These are phyloP conservation scores for Argynnis bischoffii DNA, from an alignment of 2,888 invertebrate species.

Conservation along the genomic window DNA sequence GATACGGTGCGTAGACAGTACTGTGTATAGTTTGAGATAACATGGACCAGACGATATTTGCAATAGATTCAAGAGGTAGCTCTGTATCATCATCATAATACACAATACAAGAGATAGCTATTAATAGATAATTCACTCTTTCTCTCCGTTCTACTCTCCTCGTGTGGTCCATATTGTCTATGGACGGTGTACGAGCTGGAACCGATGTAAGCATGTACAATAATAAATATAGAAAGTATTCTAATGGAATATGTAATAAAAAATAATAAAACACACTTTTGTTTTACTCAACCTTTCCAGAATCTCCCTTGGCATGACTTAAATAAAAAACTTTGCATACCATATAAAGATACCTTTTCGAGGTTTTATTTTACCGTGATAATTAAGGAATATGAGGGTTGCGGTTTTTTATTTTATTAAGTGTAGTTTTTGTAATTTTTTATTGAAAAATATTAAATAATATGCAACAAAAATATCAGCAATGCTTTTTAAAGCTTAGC, in stretches of 20 bases:
- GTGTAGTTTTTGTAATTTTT: too few species aligned
- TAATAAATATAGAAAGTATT: slow-evolving; percentile 79
- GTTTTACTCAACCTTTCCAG: slow-evolving; percentile 9
- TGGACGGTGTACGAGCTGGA: slow-evolving; percentile 53
- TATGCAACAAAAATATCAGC: too few species aligned
- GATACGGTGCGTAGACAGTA: slow-evolving; percentile 66
- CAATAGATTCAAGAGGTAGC: slow-evolving; percentile 8
- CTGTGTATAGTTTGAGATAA: slow-evolving; percentile 53
- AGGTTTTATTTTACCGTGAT: too few species aligned
- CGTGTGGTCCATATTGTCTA: slow-evolving; percentile 13
- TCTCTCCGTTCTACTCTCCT: not conserved
- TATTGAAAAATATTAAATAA: too few species aligned
- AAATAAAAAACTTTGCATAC: too few species aligned
- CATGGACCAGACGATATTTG: slow-evolving; percentile 33
- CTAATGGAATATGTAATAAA: slow-evolving; percentile 82
- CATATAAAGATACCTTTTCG: too few species aligned
- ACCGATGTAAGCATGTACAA: slow-evolving; percentile 70
- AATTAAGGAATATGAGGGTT: too few species aligned
- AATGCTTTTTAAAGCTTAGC: too few species aligned
- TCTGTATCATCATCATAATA: too few species aligned
- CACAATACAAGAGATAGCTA: not conserved
- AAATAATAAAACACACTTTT: slow-evolving; percentile 51
- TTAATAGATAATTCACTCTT: slow-evolving; percentile 9
- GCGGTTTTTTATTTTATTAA: too few species aligned
- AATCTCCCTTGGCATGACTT: too few species aligned